Evolutionary conservation across 2,888 invertebrate genomes (phyloP).

Genomic region (Amiota communis): DNA sequence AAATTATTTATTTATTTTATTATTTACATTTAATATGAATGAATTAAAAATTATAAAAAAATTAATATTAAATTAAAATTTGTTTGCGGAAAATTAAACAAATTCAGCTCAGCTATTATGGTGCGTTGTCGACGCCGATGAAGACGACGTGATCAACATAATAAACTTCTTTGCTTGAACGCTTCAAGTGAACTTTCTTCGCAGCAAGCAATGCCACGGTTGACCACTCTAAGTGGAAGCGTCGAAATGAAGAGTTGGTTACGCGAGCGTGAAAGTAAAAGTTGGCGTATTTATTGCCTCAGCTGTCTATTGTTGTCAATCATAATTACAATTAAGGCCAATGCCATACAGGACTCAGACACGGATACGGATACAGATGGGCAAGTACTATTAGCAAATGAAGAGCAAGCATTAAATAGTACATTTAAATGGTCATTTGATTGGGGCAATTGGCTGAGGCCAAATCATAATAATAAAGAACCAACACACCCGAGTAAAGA

Average conservation of each 20-base stretch:
- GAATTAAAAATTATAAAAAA: too few species aligned
- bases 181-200: slow-evolving; percentile 54
- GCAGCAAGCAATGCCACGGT: slow-evolving; percentile 5
- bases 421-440: slow-evolving; percentile 36
- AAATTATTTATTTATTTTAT: too few species aligned
- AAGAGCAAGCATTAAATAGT: not conserved
- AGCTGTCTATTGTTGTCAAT: slow-evolving; percentile 20
- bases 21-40: too few species aligned
- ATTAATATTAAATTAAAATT: too few species aligned
- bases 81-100: slow-evolving; percentile 35
- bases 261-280: slow-evolving; percentile 48
- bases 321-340: slow-evolving; percentile 15
- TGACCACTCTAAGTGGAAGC: slow-evolving; percentile 48
- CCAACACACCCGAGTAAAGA: slow-evolving; percentile 41
- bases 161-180: not conserved
- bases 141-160: too few species aligned
- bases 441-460: slow-evolving; percentile 51
- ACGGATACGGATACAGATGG: not conserved
- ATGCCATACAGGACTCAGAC: not conserved
- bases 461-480: slow-evolving; percentile 37
- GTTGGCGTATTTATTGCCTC: slow-evolving; percentile 20
- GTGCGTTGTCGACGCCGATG: slow-evolving; percentile 48
- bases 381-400: not conserved
- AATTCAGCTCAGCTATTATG: slow-evolving; percentile 59
- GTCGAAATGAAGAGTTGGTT: slow-evolving; percentile 43